phyloP scores from a whole-genome alignment of 2,797 vertebrate genomes.

The Muraenolepis orangiensis region DNA sequence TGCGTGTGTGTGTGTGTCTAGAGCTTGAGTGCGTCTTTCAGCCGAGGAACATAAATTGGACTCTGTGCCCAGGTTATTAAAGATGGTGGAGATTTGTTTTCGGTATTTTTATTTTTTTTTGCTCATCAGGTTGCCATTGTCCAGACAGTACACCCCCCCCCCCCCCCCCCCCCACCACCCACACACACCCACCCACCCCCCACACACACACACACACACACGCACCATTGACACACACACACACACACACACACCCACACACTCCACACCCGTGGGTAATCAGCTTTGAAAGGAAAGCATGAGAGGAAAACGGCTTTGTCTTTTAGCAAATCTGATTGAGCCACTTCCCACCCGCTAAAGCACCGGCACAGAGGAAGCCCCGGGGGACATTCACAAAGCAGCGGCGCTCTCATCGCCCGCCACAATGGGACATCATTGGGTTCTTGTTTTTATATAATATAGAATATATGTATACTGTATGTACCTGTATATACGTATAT shows the following conservation, averaged over 20 bases:
- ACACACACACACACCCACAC: too few relatives aligned
- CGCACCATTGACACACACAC: too few relatives aligned
- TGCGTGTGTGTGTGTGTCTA: too few relatives aligned
- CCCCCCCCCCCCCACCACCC: neutral
- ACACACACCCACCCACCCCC: neutral
- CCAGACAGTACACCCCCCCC: constrained; percentile 19
- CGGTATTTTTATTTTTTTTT: constrained; percentile 60
- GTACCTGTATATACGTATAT: neutral
- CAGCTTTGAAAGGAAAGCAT: constrained; percentile 61
- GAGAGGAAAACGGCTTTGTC: constrained; percentile 67
- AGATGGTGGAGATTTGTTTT: neutral
- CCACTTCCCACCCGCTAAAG: constrained; percentile 69
- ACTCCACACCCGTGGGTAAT: constrained; percentile 49
- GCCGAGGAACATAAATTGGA: neutral
- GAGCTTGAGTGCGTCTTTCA: neutral
- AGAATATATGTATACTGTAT: neutral
- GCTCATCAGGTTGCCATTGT: constrained; percentile 67
- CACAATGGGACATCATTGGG: constrained; percentile 44
- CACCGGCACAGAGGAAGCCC: constrained; percentile 59
- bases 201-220: too few relatives aligned
- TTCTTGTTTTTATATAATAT: neutral
- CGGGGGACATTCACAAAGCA: constrained; percentile 69
- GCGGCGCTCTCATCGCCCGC: constrained; percentile 65
- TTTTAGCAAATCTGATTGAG: constrained; percentile 70
- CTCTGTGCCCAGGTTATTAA: neutral